Evolutionary conservation across 2,797 vertebrate genomes (phyloP), one percentile per base, ranked within the genome.

Genomic region (Botia kubotai): DNA sequence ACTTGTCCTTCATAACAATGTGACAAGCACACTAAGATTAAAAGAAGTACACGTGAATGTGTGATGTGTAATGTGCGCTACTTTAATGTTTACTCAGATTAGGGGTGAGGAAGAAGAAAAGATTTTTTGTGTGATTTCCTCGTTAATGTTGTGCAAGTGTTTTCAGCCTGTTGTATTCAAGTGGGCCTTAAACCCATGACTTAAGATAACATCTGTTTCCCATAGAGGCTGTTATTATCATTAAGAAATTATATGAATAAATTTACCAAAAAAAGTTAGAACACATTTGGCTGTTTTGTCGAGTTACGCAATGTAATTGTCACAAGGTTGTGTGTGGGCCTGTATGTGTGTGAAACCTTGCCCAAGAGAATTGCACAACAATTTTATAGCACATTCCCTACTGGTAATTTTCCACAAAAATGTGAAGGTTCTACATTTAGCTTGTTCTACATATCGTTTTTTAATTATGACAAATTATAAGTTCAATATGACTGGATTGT

Each of bases 1-100:
- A 67, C 60, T 19, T 72, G 57, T 79, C 33, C 58, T 58, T 63
- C 19, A 43, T 43, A 67, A 68, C 19, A 46, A 55, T 19, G 29
- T 48, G 58, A 65, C 39, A 68, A 39, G 17, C 29, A 55, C 14
- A 21, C 10, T 48, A 0, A 11, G 26, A 70, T 71, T 43, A 8
- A 43, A 8, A 43, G 39, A 43, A 8, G 39, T 43, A 43, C 7
- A 43, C 10, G 39, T 39, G 4, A n/a, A n/a, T n/a, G n/a, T n/a
- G n/a, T n/a, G 10, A 43, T 43, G 39, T 43, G 39, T 43, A 11
- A 43, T 8, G 39, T 43, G 39, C 1, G 8, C 39, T 43, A 10
- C 7, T 43, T 43, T 43, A 43, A 43, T 43, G 39, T 43, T 43
- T 43, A 43, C 8, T 43, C 8, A 43, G 39, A 43, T 43, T 43